A percentile compares a stretch with the other conserved stretches of the same genome.
Conservation (phyloP, 2,113 vertebrate genomes). For the Mugil cephalus region DNA sequence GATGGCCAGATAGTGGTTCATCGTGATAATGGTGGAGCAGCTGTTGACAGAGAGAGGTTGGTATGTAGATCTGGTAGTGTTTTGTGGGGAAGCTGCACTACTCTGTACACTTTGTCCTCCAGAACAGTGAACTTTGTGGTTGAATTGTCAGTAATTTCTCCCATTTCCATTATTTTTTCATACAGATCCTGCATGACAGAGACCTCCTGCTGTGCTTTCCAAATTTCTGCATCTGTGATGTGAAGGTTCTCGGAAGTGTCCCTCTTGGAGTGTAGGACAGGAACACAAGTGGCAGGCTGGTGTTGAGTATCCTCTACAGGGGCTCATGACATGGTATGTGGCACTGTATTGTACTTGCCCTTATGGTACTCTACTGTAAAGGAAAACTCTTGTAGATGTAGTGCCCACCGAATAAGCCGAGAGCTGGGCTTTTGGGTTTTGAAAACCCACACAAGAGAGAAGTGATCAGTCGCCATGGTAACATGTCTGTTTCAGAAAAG, state of each 20-base stretch:
- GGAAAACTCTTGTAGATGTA: no score
- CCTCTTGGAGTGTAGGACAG: neutral
- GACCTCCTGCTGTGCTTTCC: neutral
- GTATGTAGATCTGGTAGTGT: neutral
- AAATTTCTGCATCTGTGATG: neutral
- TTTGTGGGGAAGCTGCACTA: neutral
- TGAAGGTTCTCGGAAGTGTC: neutral
- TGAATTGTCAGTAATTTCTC: neutral
- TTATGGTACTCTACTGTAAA: no score
- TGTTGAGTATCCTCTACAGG: no score
- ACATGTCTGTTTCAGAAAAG: no score
- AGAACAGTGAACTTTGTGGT: neutral
- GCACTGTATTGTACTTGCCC: no score
- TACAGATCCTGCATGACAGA: neutral
- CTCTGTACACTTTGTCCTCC: neutral
- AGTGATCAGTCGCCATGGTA: no score
- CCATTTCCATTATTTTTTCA: neutral
- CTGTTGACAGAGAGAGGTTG: neutral
- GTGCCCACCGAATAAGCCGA: no score
- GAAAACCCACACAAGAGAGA: no score
- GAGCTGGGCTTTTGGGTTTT: no score
- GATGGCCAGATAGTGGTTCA: neutral
- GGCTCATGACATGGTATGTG: no score
- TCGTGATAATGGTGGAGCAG: neutral
- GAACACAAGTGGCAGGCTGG: no score